Evolutionary conservation across 2,888 invertebrate species (phyloP).

Genomic region (Drosophila putrida): DNA sequence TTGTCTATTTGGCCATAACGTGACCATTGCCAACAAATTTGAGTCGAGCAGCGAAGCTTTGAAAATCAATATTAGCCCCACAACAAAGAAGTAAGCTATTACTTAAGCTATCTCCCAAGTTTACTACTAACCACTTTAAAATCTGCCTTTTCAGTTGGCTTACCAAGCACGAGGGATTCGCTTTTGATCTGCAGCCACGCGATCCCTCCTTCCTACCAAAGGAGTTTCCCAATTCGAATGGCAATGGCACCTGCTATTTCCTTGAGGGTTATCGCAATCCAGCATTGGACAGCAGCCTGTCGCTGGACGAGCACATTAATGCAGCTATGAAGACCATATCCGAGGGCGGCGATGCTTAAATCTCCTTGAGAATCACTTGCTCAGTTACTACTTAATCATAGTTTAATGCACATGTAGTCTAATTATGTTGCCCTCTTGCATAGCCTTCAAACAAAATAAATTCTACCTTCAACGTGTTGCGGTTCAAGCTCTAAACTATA

Average conservation of each 20-base stretch:
- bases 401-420: constrained; percentile 71
- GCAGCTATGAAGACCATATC: constrained; percentile 84
- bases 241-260: constrained; percentile 94
- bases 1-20: constrained; percentile 97
- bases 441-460: constrained; percentile 41
- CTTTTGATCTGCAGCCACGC: constrained; percentile 89
- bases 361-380: constrained; percentile 48
- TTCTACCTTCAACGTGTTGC: constrained; percentile 54
- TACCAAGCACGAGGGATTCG: constrained; percentile 90
- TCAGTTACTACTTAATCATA: constrained; percentile 53
- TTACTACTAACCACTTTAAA: neutral
- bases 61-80: constrained; percentile 96
- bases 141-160: constrained; percentile 88
- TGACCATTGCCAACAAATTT: constrained; percentile 97
- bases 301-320: constrained; percentile 85
- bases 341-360: constrained; percentile 71
- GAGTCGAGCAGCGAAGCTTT: constrained; percentile 97
- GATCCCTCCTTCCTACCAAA: constrained; percentile 92
- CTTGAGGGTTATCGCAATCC: constrained; percentile 92
- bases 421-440: constrained; percentile 60
- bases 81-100: constrained; percentile 93
- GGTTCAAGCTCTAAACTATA: constrained; percentile 54
- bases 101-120: no score
- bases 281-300: constrained; percentile 87
- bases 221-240: constrained; percentile 91